These are phyloP conservation scores for Stichodactyla helianthus DNA, from an alignment of 64 coral and sea anemone genomes.

Conservation along the genomic window DNA sequence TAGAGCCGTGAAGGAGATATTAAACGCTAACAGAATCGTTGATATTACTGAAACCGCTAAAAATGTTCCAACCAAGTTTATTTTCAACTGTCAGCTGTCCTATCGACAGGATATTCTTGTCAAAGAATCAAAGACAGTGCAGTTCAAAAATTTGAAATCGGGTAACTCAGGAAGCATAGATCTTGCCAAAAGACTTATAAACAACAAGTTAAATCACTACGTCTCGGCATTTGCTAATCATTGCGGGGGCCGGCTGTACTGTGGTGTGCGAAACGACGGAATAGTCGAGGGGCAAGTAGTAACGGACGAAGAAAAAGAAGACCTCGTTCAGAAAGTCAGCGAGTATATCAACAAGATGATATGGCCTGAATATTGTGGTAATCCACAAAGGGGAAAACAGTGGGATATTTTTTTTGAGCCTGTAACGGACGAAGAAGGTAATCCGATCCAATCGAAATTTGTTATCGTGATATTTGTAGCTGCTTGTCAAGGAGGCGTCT, in stretches of 20 bases:
- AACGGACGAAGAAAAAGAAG: neutral
- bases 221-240: slow-evolving; percentile 23
- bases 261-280: neutral
- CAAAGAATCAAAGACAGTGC: slow-evolving; percentile 15
- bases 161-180: neutral
- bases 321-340: neutral
- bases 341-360: slow-evolving; percentile 19
- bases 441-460: neutral
- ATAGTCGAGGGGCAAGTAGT: neutral
- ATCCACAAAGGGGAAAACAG: slow-evolving; percentile 1
- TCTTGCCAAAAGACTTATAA: neutral
- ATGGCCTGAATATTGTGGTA: slow-evolving; percentile 11
- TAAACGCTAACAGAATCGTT: neutral
- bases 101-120: too few relatives aligned
- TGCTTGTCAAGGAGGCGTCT: slow-evolving; percentile 14
- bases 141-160: slow-evolving; percentile 24
- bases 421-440: neutral
- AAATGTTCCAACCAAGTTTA: neutral
- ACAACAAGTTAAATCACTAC: slow-evolving; percentile 7
- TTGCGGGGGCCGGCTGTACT: slow-evolving; percentile 10
- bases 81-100: neutral
- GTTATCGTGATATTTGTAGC: slow-evolving; percentile 8
- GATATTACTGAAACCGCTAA: slow-evolving; percentile 17
- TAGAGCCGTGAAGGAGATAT: neutral
- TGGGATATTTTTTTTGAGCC: slow-evolving; percentile 16